Evolutionary conservation across 2,888 invertebrate species (phyloP).

Genomic region (Limnephilus auricula): DNA sequence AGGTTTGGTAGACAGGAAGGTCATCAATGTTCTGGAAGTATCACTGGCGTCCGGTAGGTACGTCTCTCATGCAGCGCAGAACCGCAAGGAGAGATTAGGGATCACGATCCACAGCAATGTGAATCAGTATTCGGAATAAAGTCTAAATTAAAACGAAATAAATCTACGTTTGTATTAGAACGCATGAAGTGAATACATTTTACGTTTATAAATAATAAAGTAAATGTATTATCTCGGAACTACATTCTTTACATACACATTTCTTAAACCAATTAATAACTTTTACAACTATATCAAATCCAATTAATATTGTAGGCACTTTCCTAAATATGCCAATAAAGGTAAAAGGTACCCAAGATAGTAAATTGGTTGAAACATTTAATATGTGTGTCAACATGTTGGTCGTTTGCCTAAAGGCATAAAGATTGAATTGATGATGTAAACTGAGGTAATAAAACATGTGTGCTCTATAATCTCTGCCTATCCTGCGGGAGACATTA

Average conservation of each 20-base stretch:
- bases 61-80: too few relatives aligned
- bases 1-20: too few relatives aligned
- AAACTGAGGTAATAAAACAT: not conserved
- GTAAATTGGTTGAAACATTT: not conserved
- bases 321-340: not conserved
- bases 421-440: not conserved
- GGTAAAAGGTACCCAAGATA: not conserved
- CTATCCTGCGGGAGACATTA: not conserved
- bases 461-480: not conserved
- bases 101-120: too few relatives aligned
- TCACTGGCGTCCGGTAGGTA: too few relatives aligned
- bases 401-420: not conserved
- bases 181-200: too few relatives aligned
- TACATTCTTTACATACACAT: not conserved
- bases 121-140: too few relatives aligned
- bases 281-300: not conserved
- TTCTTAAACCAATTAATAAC: not conserved
- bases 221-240: too few relatives aligned
- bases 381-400: not conserved
- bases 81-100: too few relatives aligned
- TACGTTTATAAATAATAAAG: too few relatives aligned
- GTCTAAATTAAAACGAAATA: too few relatives aligned
- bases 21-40: too few relatives aligned
- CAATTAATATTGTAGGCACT: not conserved
- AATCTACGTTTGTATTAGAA: too few relatives aligned